These are phyloP conservation scores for Zhengitettix transpicula DNA, from an alignment of 2,888 invertebrate species.

Conservation along the genomic window DNA sequence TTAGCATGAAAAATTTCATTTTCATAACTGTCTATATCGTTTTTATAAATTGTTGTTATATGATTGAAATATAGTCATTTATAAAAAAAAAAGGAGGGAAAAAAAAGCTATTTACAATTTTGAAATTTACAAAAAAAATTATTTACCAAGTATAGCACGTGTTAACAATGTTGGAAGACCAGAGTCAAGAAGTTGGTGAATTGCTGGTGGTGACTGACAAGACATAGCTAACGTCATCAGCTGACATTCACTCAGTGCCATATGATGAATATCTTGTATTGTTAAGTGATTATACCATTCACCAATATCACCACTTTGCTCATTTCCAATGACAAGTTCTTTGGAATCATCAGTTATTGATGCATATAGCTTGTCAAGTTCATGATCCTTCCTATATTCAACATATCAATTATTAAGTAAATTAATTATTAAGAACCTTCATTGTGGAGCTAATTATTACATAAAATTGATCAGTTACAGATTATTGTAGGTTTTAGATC, in stretches of 20 bases:
- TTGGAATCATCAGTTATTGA: conserved; percentile 10
- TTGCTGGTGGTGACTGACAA: conserved; percentile 63
- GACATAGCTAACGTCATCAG: conserved; percentile 62
- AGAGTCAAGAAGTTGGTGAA: conserved; percentile 58
- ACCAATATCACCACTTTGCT: conserved; percentile 4
- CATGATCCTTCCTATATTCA: conserved; percentile 9
- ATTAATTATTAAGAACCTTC: too few relatives aligned
- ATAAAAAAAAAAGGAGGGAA: too few relatives aligned
- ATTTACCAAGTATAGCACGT: conserved; percentile 30
- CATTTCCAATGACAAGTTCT: conserved; percentile 6
- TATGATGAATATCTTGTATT: conserved; percentile 34
- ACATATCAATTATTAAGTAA: neutral
- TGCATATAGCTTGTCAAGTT: conserved; percentile 4
- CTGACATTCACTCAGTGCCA: conserved; percentile 43
- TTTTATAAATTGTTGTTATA: too few relatives aligned
- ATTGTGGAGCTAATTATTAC: too few relatives aligned
- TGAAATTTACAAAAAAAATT: too few relatives aligned
- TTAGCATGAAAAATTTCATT: too few relatives aligned
- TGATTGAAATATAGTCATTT: too few relatives aligned
- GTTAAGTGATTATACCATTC: conserved; percentile 32
- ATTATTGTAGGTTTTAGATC: too few relatives aligned
- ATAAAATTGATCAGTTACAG: too few relatives aligned
- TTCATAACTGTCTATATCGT: too few relatives aligned
- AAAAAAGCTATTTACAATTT: too few relatives aligned
- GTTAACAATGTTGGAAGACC: conserved; percentile 48